Percentiles rank a stretch among this genome's conserved stretches.
Conservation (phyloP, 2,888 invertebrate species). For the Callyntrura guangdongensis region DNA sequence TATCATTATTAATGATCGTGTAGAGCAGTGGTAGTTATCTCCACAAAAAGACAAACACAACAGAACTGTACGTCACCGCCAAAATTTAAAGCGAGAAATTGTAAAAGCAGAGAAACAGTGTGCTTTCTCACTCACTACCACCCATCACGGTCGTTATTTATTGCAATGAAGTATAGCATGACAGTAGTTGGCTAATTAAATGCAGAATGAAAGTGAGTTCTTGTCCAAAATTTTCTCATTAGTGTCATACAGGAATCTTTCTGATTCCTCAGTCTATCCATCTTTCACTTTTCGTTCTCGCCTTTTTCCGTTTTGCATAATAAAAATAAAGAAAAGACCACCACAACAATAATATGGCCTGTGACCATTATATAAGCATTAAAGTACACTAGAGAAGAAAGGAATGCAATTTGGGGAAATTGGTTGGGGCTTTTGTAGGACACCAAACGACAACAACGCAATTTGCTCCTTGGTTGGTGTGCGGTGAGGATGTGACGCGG, state of each 20-base stretch:
- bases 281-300: background rate
- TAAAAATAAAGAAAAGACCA: conserved; percentile 37
- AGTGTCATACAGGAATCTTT: conserved; percentile 64
- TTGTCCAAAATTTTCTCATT: conserved; percentile 68
- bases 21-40: too few species aligned
- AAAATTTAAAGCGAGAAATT: conserved; percentile 12
- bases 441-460: conserved; percentile 51
- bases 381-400: conserved; percentile 16
- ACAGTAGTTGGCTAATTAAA: conserved; percentile 77
- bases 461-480: conserved; percentile 8
- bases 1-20: too few species aligned
- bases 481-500: conserved; percentile 5
- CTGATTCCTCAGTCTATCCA: background rate
- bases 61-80: background rate
- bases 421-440: conserved; percentile 37
- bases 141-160: conserved; percentile 60
- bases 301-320: conserved; percentile 26
- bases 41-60: background rate
- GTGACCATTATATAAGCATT: conserved; percentile 34
- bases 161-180: conserved; percentile 74
- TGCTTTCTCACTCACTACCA: conserved; percentile 21
- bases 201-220: conserved; percentile 57
- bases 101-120: conserved; percentile 8
- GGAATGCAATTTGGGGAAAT: conserved; percentile 70
- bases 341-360: conserved; percentile 33